Evolutionary conservation across 1,140 invertebrate genomes (phyloP).

Genomic region (Aplysia californica): DNA sequence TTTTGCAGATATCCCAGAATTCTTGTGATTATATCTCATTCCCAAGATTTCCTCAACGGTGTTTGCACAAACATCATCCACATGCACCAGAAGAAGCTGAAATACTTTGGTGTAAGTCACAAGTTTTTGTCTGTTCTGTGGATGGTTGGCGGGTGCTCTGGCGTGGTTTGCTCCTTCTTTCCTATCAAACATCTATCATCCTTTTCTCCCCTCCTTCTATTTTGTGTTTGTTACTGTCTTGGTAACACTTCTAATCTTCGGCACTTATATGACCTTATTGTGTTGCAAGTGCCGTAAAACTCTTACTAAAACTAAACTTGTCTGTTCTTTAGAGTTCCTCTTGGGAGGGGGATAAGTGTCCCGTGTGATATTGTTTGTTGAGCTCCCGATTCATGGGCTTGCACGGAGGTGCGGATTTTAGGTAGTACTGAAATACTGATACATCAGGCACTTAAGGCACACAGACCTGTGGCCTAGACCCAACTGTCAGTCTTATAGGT

Average conservation of each 20-base stretch:
- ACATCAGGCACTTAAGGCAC: background rate
- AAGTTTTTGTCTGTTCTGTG: background rate
- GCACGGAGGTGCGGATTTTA: background rate
- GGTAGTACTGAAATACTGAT: background rate
- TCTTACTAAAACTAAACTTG: background rate
- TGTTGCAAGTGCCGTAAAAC: too few species aligned
- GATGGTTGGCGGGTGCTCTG: too few species aligned
- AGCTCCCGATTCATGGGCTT: background rate
- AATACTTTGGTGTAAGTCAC: slow-evolving; percentile 89
- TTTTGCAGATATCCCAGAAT: slow-evolving; percentile 90
- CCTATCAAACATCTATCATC: too few species aligned
- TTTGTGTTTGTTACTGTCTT: too few species aligned
- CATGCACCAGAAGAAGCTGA: slow-evolving; percentile 91
- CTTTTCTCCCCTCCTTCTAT: too few species aligned
- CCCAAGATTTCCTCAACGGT: slow-evolving; percentile 99
- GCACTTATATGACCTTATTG: too few species aligned
- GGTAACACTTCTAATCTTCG: too few species aligned
- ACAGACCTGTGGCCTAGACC: background rate
- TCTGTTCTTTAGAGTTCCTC: too few species aligned
- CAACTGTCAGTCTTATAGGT: too few species aligned
- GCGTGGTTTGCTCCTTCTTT: too few species aligned
- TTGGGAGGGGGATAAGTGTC: too few species aligned
- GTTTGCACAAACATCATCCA: slow-evolving; percentile 99
- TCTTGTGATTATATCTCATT: slow-evolving; percentile 98
- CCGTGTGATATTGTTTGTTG: too few species aligned